Base-by-base conservation (phyloP, 2,888 invertebrate genomes). In the Heliconius sara region DNA sequence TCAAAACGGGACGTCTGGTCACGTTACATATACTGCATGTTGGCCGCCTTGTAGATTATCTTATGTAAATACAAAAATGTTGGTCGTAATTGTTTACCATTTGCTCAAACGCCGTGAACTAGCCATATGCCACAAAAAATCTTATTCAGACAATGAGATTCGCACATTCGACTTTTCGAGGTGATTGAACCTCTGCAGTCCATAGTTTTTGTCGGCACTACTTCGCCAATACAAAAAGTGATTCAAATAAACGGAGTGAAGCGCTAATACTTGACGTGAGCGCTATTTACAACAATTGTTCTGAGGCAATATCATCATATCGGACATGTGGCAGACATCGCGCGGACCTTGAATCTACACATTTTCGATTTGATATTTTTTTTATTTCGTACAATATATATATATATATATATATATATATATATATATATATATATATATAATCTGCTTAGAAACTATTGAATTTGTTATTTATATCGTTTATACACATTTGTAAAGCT, bases 161-260 rank as follows among this genome's bases (percentile, higher is more conserved):
- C 91, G 93, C 93, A 93, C 92, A 93, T 94, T 93, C 90, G 89
- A 90, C 91, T 91, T 90, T 89, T 90, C 85, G 91, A 91, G 94
- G 94, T 94, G 90, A 91, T 82, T 94, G 94, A 93, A 92, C 94
- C 89, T 85, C 84, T 85, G 82, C 87, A 89, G 87, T 90, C 89
- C 85, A 91, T 90, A 88, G 91, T 93, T 94, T 94, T 95, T 94
- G 91, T 90, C 85, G 88, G 86, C 90, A 89, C 52, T 19, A 52
- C 88, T 88, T 84, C 85, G 85, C 88, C 84, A 85, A 82, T 82
- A 86, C 89, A 93, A 94, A 93, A 93, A 93, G 87, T 73, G 77
- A 83, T 84, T 84, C 83, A 83, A 84, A 84, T 83, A 81, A 79
- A 81, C 78, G 80, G 81, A 84, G 74, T 82, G 72, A 65, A 79